Evolutionary conservation across 2,888 invertebrate species (phyloP), one percentile per base, ranked within the genome.

Genomic region (Subacronicta megacephala): DNA sequence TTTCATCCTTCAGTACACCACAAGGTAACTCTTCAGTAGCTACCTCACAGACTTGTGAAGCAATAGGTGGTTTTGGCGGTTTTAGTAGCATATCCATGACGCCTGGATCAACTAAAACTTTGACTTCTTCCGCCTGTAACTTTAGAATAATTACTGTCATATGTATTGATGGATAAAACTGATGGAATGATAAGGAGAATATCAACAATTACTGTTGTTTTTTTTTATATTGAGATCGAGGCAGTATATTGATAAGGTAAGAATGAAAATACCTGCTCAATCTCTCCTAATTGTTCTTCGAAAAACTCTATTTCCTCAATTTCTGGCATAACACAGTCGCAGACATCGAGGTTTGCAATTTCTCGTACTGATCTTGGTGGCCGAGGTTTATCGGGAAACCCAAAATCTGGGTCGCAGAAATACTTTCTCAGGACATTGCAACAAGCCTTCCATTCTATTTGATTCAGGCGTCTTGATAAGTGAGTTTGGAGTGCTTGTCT

Each of bases 391-490:
- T 72, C 77, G 1, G 89, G 85, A 6, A 93, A 66, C 4, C 94
- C 93, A 67, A 93, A 91, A 20, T 91, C 87, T 13, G 94, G 93
- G 51, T 93, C 93, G 15, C 81, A 77, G 3, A 94, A 86, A 46
- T 81, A 86, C 20, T 78, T 79, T 47, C 92, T 84, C 0, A 93
- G 59, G 0, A 88, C 77, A 1, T 35, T 13, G 53, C 85, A 86
- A 0, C 83, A 84, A 0, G 73, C 37, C 0, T 60, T 64, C 43
- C 61, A 87, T 4, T 93, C 93, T 0, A 37, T 0, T 0, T 57
- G 20, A 0, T 38, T 23, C 0, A 93, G 67, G n/a, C 72, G 81
- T 55, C 84, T 91, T 0, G 42, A 47, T 0, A 94, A 72, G 2
- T 83, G 50, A 0, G 85, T 80, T 41, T 92, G 88, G 0, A 94